phyloP scores from a whole-genome alignment of 2,888 invertebrate species.

The Dasypolia templi region DNA sequence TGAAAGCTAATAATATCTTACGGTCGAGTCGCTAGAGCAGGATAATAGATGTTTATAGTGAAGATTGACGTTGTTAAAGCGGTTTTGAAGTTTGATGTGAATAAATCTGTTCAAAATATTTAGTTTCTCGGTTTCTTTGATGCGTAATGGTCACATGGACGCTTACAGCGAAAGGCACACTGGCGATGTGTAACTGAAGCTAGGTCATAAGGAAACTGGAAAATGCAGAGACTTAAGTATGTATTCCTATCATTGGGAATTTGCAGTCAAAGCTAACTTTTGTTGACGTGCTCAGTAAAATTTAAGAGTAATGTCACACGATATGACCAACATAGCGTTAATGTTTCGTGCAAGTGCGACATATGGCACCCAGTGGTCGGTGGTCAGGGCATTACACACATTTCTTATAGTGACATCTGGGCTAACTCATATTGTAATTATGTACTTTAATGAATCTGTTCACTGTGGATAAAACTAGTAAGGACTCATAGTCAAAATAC shows the following conservation, averaged over 20 bases:
- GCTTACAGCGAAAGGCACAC: neutral
- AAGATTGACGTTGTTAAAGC: slow-evolving; percentile 2
- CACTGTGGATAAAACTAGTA: neutral
- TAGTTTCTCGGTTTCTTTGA: neutral
- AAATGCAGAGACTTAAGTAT: no score
- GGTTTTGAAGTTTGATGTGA: neutral
- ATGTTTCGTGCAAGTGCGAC: neutral
- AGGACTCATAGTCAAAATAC: neutral
- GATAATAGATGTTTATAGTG: slow-evolving; percentile 13
- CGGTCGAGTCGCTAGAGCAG: neutral
- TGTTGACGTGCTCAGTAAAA: neutral
- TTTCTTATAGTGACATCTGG: slow-evolving; percentile 10
- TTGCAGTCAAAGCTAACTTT: neutral
- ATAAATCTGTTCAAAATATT: neutral
- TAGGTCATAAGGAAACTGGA: neutral
- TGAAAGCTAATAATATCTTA: slow-evolving; percentile 41
- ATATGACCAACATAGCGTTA: neutral
- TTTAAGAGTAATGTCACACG: slow-evolving; percentile 3
- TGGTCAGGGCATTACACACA: slow-evolving; percentile 4
- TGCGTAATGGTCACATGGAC: neutral
- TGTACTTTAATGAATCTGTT: neutral
- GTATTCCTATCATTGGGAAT: neutral
- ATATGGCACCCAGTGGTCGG: slow-evolving; percentile 16
- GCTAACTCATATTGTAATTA: neutral
- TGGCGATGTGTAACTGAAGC: neutral